Conservation (phyloP, 1,140 invertebrate genomes). For the Drosophila azteca region DNA sequence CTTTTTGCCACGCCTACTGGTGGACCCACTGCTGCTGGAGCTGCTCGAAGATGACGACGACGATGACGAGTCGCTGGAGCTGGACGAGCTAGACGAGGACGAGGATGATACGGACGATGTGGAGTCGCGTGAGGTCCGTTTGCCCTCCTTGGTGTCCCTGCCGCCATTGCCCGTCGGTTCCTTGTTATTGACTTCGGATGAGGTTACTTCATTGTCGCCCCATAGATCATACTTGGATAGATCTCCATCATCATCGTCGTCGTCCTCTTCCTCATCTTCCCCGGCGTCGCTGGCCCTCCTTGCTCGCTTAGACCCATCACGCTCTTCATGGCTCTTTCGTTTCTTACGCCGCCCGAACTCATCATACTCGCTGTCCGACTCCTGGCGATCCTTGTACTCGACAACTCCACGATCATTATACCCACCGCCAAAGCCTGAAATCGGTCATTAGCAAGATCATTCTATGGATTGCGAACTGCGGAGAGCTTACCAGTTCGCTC, state of each 20-base stretch:
- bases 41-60: conserved; percentile 55
- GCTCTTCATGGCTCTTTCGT: conserved; percentile 80
- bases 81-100: conserved; percentile 73
- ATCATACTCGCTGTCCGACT: conserved; percentile 96
- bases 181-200: conserved; percentile 49
- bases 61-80: conserved; percentile 64
- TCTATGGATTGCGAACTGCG: not conserved
- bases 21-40: conserved; percentile 50
- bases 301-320: conserved; percentile 39
- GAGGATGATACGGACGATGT: conserved; percentile 69
- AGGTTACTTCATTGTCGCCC: conserved; percentile 86
- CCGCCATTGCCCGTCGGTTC: conserved; percentile 44
- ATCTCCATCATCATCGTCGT: conserved; percentile 90
- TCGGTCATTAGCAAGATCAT: conserved; percentile 27
- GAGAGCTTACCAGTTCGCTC: conserved; percentile 85
- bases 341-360: conserved; percentile 97
- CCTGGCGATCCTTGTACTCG: conserved; percentile 94
- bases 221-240: conserved; percentile 92
- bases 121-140: conserved; percentile 47
- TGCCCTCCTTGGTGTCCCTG: conserved; percentile 42
- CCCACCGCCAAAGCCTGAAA: conserved; percentile 90
- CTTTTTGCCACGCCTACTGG: conserved; percentile 47
- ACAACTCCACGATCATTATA: conserved; percentile 97
- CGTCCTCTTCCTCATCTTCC: conserved; percentile 85
- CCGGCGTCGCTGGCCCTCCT: conserved; percentile 78